Conservation (phyloP, 2,888 invertebrate genomes). For the Lycaena phlaeas region DNA sequence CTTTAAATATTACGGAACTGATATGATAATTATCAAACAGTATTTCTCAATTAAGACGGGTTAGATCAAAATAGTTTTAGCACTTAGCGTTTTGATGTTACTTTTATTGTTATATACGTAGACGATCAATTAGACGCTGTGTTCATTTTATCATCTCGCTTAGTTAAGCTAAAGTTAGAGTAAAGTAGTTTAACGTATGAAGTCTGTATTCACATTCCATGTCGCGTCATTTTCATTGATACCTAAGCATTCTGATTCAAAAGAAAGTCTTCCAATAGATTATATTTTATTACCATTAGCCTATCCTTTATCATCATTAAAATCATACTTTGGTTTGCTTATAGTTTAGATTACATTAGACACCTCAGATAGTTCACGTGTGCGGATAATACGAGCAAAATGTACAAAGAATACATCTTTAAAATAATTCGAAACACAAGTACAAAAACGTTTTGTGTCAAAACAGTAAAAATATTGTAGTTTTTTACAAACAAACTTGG, state of each 20-base stretch:
- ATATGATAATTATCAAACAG: constrained; percentile 46
- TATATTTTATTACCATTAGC: constrained; percentile 33
- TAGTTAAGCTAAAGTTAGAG: constrained; percentile 21
- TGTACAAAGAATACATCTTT: no score
- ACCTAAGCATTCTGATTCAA: constrained; percentile 42
- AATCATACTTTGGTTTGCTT: not conserved
- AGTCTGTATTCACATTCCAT: constrained; percentile 41
- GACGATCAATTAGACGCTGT: constrained; percentile 29
- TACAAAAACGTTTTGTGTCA: no score
- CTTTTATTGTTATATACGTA: constrained; percentile 21
- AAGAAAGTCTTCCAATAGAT: constrained; percentile 67
- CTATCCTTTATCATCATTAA: constrained; percentile 1
- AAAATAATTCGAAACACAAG: no score
- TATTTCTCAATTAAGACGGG: constrained; percentile 52
- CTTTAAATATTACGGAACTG: constrained; percentile 52
- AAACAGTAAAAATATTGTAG: no score
- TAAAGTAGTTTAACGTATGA: constrained; percentile 23
- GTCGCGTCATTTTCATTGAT: constrained; percentile 23
- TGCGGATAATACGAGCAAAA: no score
- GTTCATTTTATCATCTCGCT: constrained; percentile 41
- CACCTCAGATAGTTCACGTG: not conserved
- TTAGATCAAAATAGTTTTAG: constrained; percentile 46
- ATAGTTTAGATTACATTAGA: not conserved
- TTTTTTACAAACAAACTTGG: no score
- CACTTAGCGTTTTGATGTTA: constrained; percentile 32